Evolutionary conservation across 2,797 vertebrate species (phyloP).

Genomic region (Neosilurus hyrtlii): DNA sequence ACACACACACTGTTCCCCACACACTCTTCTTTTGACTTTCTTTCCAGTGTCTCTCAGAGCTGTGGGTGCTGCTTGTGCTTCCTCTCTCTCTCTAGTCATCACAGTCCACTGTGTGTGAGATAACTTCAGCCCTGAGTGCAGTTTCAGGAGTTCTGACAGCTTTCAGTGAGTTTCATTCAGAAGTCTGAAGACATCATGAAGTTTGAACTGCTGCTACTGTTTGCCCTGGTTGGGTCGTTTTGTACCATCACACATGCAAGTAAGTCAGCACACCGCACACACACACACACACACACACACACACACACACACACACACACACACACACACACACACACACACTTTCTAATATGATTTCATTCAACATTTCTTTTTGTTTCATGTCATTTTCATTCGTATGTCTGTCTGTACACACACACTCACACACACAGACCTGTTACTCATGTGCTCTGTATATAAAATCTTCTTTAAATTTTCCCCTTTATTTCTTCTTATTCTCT

Average conservation of each 20-base stretch:
- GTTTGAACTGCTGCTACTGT: conserved; percentile 69
- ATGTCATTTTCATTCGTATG: conserved; percentile 16
- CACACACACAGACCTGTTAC: background rate
- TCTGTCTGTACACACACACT: background rate
- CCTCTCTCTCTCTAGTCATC: conserved; percentile 21
- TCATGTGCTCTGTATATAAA: background rate
- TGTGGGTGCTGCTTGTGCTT: conserved; percentile 56
- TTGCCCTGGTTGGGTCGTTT: conserved; percentile 70
- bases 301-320: background rate
- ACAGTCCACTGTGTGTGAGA: conserved; percentile 44
- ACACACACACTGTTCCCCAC: conserved; percentile 58
- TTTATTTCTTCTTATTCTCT: conserved; percentile 4
- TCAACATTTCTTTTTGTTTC: conserved; percentile 45
- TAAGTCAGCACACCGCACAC: conserved; percentile 62
- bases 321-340: conserved; percentile 26
- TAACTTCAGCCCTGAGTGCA: conserved; percentile 49
- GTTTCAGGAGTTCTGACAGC: conserved; percentile 48
- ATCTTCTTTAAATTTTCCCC: background rate
- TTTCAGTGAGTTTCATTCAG: conserved; percentile 49
- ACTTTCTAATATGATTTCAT: background rate
- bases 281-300: background rate
- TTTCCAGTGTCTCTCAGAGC: conserved; percentile 42
- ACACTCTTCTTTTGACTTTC: conserved; percentile 64
- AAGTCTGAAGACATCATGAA: conserved; percentile 66
- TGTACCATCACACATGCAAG: conserved; percentile 69